These are phyloP conservation scores for Peromyscus maniculatus DNA, from an alignment of 2,113 vertebrate genomes.

Conservation along the genomic window DNA sequence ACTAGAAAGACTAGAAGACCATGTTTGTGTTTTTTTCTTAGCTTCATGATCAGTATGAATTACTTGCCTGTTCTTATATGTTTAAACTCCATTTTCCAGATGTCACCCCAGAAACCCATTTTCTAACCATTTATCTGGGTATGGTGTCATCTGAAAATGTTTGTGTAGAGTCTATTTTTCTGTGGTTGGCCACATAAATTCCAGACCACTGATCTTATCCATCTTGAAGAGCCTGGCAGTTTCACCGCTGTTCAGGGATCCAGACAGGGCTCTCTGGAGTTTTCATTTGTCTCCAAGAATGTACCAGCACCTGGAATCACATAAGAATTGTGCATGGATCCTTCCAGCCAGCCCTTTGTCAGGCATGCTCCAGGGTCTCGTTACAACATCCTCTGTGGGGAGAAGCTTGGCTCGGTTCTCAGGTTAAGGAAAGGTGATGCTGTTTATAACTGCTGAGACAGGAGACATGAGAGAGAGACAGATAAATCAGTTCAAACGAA, in stretches of 20 bases:
- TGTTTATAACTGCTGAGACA: conserved; percentile 48
- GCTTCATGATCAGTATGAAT: conserved; percentile 59
- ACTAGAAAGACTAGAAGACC: neutral
- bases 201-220: conserved; percentile 37
- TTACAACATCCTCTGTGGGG: conserved; percentile 47
- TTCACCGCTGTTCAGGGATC: conserved; percentile 32
- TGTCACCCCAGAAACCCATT: conserved; percentile 62
- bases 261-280: neutral
- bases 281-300: conserved; percentile 61
- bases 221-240: conserved; percentile 55
- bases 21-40: conserved; percentile 5
- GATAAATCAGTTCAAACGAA: conserved; percentile 49
- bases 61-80: conserved; percentile 41
- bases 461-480: neutral
- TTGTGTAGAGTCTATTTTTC: conserved; percentile 59
- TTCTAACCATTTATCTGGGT: conserved; percentile 37
- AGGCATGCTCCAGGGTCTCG: conserved; percentile 44
- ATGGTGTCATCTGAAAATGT: conserved; percentile 58
- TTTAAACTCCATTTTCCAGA: conserved; percentile 64
- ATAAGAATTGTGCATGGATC: neutral
- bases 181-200: conserved; percentile 36
- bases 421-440: conserved; percentile 53
- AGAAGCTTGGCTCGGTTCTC: conserved; percentile 66
- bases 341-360: conserved; percentile 4
- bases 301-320: neutral